Evolutionary conservation across 1,140 invertebrate genomes (phyloP).

Genomic region (Musca domestica): DNA sequence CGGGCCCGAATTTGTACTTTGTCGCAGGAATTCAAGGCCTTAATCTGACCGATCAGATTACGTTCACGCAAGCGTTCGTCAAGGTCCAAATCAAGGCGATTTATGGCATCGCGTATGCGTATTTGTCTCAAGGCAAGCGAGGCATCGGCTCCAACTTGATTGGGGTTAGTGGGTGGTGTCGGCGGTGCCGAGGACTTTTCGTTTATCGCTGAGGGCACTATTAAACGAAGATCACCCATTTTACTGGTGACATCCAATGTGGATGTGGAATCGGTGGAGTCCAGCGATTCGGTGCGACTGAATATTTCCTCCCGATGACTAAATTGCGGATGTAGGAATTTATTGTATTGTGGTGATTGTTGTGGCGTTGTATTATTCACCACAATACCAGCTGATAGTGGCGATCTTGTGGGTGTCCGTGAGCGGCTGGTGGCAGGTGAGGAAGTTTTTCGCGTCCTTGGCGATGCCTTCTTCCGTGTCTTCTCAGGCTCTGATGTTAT

Average conservation of each 20-base stretch:
- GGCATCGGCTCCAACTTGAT: not conserved
- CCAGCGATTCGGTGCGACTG: conserved; percentile 33
- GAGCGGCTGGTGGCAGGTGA: conserved; percentile 48
- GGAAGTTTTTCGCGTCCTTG: conserved; percentile 52
- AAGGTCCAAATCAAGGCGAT: conserved; percentile 64
- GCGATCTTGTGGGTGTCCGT: conserved; percentile 45
- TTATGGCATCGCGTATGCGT: conserved; percentile 59
- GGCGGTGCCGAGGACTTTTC: conserved; percentile 8
- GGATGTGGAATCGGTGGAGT: conserved; percentile 32
- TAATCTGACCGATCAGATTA: conserved; percentile 71
- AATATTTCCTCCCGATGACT: conserved; percentile 45
- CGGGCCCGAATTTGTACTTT: conserved; percentile 61
- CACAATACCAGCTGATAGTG: conserved; percentile 46
- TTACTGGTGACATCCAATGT: conserved; percentile 29
- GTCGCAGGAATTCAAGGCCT: conserved; percentile 57
- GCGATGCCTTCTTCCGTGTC: conserved; percentile 54
- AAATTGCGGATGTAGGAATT: conserved; percentile 48
- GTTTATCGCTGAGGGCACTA: conserved; percentile 41
- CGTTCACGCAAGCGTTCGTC: conserved; percentile 63
- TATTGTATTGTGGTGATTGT: conserved; percentile 49
- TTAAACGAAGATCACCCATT: conserved; percentile 42
- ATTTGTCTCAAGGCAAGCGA: conserved; percentile 43
- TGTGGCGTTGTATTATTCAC: conserved; percentile 45
- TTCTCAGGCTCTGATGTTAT: conserved; percentile 57
- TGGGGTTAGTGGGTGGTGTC: conserved; percentile 1